Percentiles rank a stretch among this genome's conserved stretches.
These are phyloP conservation scores for Celastrina argiolus DNA, from an alignment of 2,888 invertebrate species.

Conservation along the genomic window DNA sequence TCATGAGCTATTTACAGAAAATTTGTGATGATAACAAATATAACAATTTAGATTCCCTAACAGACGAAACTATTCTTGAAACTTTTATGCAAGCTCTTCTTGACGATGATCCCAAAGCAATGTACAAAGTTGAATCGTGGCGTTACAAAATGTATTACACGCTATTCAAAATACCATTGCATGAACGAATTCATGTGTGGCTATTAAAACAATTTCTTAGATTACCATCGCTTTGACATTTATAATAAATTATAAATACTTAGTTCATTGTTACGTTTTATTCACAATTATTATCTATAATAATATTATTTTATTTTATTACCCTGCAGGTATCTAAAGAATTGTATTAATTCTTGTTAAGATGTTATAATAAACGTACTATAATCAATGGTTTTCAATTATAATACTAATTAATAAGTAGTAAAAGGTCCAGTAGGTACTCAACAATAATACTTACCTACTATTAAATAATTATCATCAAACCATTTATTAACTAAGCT, in stretches of 20 bases:
- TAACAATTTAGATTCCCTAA: conserved; percentile 65
- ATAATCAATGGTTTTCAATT: too few relatives aligned
- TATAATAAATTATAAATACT: not conserved
- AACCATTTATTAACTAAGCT: too few relatives aligned
- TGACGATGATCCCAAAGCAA: conserved; percentile 74
- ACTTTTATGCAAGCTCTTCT: conserved; percentile 81
- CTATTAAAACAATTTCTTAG: conserved; percentile 80
- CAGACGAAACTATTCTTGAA: conserved; percentile 76
- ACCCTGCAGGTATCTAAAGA: too few relatives aligned
- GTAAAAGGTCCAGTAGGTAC: too few relatives aligned
- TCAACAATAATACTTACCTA: too few relatives aligned
- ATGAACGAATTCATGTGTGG: conserved; percentile 76
- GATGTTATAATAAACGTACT: too few relatives aligned
- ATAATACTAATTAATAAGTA: too few relatives aligned
- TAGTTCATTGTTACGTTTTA: conserved; percentile 8
- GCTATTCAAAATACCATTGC: conserved; percentile 78
- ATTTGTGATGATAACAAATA: conserved; percentile 58
- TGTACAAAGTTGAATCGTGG: conserved; percentile 84
- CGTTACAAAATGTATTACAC: conserved; percentile 82
- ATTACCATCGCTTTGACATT: conserved; percentile 69
- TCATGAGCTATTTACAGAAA: conserved; percentile 78
- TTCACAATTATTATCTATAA: not conserved
- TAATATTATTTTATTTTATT: not conserved
- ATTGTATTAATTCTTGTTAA: too few relatives aligned
- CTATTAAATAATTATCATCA: too few relatives aligned